A percentile compares a stretch with the other conserved stretches of the same genome.
Evolutionary conservation across 2,888 invertebrate species (phyloP).

Genomic region (Latrodectus hesperus): DNA sequence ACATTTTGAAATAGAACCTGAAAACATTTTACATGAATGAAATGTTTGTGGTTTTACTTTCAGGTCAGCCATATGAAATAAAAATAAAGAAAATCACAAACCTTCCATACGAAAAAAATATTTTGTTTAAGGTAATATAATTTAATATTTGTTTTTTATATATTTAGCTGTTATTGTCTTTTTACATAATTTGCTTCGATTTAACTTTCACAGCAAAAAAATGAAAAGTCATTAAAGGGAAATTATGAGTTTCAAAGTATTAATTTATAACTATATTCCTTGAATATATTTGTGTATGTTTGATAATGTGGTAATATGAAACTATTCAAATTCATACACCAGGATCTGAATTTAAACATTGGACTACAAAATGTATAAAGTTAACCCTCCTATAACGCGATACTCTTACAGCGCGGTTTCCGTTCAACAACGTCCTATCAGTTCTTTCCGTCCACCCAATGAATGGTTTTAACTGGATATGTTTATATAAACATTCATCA

Average conservation of each 20-base stretch:
- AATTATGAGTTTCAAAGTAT: no score
- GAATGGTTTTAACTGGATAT: background rate
- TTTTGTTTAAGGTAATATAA: conserved; percentile 39
- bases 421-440: no score
- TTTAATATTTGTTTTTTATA: conserved; percentile 3
- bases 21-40: no score
- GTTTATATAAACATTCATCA: background rate
- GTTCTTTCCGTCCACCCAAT: no score
- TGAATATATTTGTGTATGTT: no score
- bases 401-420: background rate
- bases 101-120: conserved; percentile 79
- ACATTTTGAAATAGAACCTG: no score
- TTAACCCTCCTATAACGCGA: background rate
- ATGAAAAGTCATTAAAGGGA: no score
- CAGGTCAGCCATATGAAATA: conserved; percentile 93
- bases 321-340: no score
- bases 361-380: background rate
- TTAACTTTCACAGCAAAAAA: background rate
- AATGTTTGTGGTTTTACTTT: conserved; percentile 51
- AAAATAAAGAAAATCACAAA: conserved; percentile 96
- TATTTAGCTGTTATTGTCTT: background rate
- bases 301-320: no score
- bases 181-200: background rate
- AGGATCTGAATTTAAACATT: background rate
- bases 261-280: no score